These are phyloP conservation scores for Leptinotarsa undecemlineata DNA, from an alignment of 1,140 invertebrate species.

Conservation along the genomic window DNA sequence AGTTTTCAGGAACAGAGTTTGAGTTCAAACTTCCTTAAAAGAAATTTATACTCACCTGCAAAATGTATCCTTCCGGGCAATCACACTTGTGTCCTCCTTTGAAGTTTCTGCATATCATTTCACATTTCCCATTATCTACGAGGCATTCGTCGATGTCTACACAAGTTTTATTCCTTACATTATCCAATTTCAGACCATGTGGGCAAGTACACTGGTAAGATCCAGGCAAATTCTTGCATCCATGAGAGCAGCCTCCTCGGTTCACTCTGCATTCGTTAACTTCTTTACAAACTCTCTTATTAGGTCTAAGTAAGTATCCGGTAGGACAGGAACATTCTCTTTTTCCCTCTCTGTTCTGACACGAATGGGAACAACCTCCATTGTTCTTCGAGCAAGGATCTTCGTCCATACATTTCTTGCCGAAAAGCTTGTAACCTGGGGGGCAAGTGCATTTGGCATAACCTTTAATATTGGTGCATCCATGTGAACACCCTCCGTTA, in stretches of 20 bases:
- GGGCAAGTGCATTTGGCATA: slow-evolving; percentile 57
- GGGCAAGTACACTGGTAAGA: slow-evolving; percentile 63
- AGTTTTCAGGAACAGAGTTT: neutral
- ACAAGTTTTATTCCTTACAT: slow-evolving; percentile 57
- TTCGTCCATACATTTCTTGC: slow-evolving; percentile 44
- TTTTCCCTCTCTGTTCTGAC: slow-evolving; percentile 52
- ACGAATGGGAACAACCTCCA: slow-evolving; percentile 69
- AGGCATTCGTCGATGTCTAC: slow-evolving; percentile 68
- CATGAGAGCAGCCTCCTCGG: slow-evolving; percentile 70
- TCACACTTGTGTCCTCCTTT: slow-evolving; percentile 56
- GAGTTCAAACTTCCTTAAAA: neutral
- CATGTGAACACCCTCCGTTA: slow-evolving; percentile 57
- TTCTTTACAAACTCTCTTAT: slow-evolving; percentile 60
- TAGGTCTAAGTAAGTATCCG: slow-evolving; percentile 58
- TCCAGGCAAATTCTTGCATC: slow-evolving; percentile 70
- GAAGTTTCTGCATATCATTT: slow-evolving; percentile 59
- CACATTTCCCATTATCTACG: slow-evolving; percentile 59
- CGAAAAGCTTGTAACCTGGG: slow-evolving; percentile 39
- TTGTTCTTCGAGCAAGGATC: slow-evolving; percentile 55
- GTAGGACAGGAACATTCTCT: slow-evolving; percentile 63
- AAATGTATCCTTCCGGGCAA: slow-evolving; percentile 56
- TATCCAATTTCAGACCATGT: slow-evolving; percentile 54
- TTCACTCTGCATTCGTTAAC: slow-evolving; percentile 69
- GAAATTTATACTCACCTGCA: slow-evolving; percentile 24
- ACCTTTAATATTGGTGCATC: slow-evolving; percentile 46